These are phyloP conservation scores for Gonioctena quinquepunctata DNA, from an alignment of 1,140 invertebrate species.

Conservation along the genomic window DNA sequence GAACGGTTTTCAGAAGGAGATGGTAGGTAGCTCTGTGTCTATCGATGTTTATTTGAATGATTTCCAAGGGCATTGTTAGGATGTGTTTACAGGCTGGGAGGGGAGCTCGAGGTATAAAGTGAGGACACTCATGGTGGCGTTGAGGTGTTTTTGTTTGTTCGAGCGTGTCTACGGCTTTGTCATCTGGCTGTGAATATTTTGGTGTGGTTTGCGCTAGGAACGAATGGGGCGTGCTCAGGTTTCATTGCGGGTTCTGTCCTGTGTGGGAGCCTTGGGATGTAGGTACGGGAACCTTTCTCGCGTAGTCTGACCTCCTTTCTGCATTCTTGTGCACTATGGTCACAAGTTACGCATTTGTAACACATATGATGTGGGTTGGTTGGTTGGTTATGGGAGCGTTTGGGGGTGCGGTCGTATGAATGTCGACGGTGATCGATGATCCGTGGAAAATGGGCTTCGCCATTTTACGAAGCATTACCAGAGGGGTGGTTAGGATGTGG, in stretches of 20 bases:
- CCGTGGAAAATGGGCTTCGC: conserved; percentile 1
- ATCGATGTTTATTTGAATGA: background rate
- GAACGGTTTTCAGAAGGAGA: background rate
- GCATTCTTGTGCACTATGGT: background rate
- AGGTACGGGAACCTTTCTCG: no score
- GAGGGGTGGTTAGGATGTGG: background rate
- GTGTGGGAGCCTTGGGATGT: no score
- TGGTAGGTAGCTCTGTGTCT: background rate
- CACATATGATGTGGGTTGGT: background rate
- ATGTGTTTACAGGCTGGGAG: no score
- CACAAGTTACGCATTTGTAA: background rate
- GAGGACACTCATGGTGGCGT: no score
- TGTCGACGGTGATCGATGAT: background rate
- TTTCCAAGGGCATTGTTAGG: background rate
- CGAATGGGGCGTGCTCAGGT: no score
- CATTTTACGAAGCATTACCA: conserved; percentile 4
- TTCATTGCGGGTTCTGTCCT: no score
- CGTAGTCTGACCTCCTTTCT: no score
- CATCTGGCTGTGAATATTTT: no score
- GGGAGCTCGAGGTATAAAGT: no score
- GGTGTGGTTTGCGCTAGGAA: no score
- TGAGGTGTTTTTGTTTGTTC: no score
- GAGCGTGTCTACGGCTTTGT: no score
- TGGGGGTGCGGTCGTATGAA: background rate
- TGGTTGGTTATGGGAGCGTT: background rate